Evolutionary conservation across 2,888 invertebrate species (phyloP), one percentile per base, ranked within the genome.

Genomic region (Epinotia nisella): DNA sequence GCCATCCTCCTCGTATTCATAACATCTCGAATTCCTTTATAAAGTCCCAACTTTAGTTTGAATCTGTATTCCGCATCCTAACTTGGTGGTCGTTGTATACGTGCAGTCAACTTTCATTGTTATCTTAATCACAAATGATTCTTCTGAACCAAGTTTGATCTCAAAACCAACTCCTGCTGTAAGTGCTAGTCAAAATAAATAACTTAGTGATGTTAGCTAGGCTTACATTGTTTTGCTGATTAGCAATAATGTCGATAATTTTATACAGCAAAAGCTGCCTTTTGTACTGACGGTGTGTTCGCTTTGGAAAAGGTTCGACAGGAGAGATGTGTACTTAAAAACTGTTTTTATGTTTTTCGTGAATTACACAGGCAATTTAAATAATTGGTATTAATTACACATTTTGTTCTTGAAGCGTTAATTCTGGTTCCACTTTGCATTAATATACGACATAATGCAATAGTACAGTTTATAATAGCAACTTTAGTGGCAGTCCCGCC

Each of bases 101-200:
- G n/a, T n/a, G n/a, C n/a, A n/a, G n/a, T n/a, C 29, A 1, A 29
- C 29, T 29, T 5, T 7, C 7, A 7, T 29, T 29, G 5, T 29
- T 29, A 29, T 29, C 5, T 29, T 29, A 9, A 35, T 35, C 35
- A 35, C 7, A 9, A 35, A 35, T 35, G 9, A 7, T 35, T 35
- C 35, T 49, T 7, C 49, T n/a, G 49, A 49, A 49, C 5, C 49
- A 13, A n/a, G 49, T 49, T 49, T 49, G 49, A 49, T 68, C 71
- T 69, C 78, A 78, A 78, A 60, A 83, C 83, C 85, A 85, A 82
- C 81, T 82, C 82, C 82, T 78, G 75, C 80, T 87, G 86, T 83
- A 82, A 83, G 80, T 85, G 83, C 90, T 90, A 90, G 90, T 90
- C 90, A 90, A 85, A 87, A 84, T 84, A 82, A 87, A 85, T 86